Evolutionary conservation across 2,797 vertebrate species (phyloP), one percentile per base, ranked within the genome.

Genomic region (Falco cherrug): DNA sequence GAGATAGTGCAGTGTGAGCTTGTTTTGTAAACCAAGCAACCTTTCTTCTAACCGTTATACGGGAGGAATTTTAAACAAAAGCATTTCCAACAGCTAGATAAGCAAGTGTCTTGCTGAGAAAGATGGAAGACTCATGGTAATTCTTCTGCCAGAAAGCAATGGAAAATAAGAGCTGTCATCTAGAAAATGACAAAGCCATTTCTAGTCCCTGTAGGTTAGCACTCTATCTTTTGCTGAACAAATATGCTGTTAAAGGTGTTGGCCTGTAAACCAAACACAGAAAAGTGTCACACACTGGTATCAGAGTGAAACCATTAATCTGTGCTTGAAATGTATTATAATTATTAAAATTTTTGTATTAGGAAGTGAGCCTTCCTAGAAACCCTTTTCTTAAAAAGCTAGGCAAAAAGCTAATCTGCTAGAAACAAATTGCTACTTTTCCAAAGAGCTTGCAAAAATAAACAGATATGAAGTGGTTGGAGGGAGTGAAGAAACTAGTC

Each of bases 161-260:
- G 85, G 96, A 97, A 98, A 98, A 98, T 97, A 97, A 96, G 90
- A 96, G 91, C 97, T 98, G 97, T 98, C 98, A 97, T 97, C 97
- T 98, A 97, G 97, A 97, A 98, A 98, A 97, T 97, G 97, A 97
- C 98, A 98, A 97, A 97, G 92, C 93, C 95, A 96, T 98, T 97
- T 95, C 61, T 82, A 98, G 96, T 98, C 97, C 95, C 97, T 95
- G 85, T 94, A 97, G 97, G 97, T 97, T 95, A 97, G 73, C 93
- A 95, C 97, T 96, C 84, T 94, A 85, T 97, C 97, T 98, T 97
- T 87, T 3, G 7, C 88, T 94, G 96, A 97, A 87, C 94, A 97
- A 97, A 97, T 95, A 96, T 24, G 86, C 90, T 94, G 93, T 93
- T 97, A 97, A 93, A 95, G 94, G 90, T 96, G 92, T 76, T 94